Base-by-base conservation (phyloP, 2,797 vertebrate species). In the Eleutherodactylus coqui region DNA sequence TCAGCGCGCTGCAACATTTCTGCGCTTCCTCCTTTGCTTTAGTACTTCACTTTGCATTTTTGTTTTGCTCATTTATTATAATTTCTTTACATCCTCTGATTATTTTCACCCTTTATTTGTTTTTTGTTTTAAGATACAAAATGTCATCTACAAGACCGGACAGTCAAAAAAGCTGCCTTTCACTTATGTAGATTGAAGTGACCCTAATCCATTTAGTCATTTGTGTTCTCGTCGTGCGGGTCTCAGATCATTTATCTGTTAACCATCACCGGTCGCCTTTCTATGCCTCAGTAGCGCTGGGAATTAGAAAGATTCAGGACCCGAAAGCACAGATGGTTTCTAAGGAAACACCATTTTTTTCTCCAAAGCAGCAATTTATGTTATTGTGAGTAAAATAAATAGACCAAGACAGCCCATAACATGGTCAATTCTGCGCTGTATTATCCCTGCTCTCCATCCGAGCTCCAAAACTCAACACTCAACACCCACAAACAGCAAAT, bases 371-470 rank as follows among this genome's bases (percentile, higher is more conserved):
- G 88, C 45, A 60, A 85, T 84, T 55, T 75, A 87, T 89, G 73
- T 87, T 87, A 88, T 19, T 90, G 87, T 87, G 88, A 88, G 83
- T 90, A 89, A 91, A 79, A 88, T 90, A 88, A 90, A 88, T 0
- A 41, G 78, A 85, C 82, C 77, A 73, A 69, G 90, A 90, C 92
- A 91, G 36, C 87, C 87, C 87, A 89, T 90, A 84, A 1, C 43
- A 87, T 87, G 87, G 87, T 91, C 89, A 89, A 89, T 94, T 93
- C 90, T 93, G 83, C 90, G 90, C 90, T 72, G 91, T 88, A 92
- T 92, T 88, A 90, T 86, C 58, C 38, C 55, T 51, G 62, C 45
- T 78, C 6, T n/a, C 53, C 36, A 27, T 38, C 43, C 19, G 2
- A 38, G 32, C 75, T 73, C 38, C 32, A 27, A 29, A 36, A 53